Percentiles rank a stretch among this genome's conserved stretches.
phyloP scores from a whole-genome alignment of 2,113 vertebrate species.

The Galeopterus variegatus region DNA sequence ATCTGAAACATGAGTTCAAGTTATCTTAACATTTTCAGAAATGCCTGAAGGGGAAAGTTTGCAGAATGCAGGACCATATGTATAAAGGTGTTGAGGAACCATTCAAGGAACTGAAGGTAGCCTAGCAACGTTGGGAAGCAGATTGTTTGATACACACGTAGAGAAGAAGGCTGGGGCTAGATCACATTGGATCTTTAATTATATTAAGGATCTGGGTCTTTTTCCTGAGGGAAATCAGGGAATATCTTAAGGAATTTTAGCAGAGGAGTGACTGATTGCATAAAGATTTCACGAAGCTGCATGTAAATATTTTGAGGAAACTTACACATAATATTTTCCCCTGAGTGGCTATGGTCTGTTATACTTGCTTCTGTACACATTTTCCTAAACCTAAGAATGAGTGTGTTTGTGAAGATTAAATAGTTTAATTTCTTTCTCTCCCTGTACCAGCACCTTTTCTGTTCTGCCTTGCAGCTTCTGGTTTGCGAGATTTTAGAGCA shows the following conservation, averaged over 20 bases:
- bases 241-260: not conserved
- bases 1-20: not conserved
- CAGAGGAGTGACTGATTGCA: not conserved
- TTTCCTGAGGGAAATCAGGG: not conserved
- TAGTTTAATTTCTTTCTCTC: not conserved
- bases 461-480: not conserved
- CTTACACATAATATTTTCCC: not conserved
- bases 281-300: not conserved
- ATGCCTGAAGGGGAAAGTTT: not conserved
- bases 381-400: not conserved
- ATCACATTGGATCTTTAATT: not conserved
- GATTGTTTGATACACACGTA: not conserved
- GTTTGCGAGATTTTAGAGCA: constrained; percentile 38
- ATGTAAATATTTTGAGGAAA: not conserved
- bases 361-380: not conserved
- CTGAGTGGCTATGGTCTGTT: not conserved
- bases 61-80: not conserved
- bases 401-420: constrained; percentile 19
- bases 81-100: not conserved
- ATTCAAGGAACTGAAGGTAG: not conserved
- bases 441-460: not conserved
- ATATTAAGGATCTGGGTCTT: not conserved
- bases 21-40: not conserved
- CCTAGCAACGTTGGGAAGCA: not conserved
- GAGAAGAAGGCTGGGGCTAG: not conserved